phyloP scores from a whole-genome alignment of 2,888 invertebrate species.

The Clusia tigrina region DNA sequence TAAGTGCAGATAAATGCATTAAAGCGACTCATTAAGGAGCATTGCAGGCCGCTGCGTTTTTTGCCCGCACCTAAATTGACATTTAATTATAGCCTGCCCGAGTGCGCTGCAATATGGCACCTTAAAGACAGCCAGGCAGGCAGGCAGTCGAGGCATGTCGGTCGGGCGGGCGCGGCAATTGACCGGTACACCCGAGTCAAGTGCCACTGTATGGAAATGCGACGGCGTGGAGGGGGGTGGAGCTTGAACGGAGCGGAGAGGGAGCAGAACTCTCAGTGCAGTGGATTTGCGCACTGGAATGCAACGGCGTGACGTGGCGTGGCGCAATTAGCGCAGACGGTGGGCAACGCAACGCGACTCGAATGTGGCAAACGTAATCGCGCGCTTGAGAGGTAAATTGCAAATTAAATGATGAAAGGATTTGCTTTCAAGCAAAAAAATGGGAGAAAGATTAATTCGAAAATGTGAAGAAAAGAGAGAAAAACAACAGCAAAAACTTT shows the following conservation, averaged over 20 bases:
- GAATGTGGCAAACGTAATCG: slow-evolving; percentile 8
- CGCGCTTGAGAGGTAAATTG: slow-evolving; percentile 40
- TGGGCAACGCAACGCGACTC: no score
- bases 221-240: not conserved
- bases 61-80: slow-evolving; percentile 45
- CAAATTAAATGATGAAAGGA: slow-evolving; percentile 48
- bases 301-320: slow-evolving; percentile 1
- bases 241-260: no score
- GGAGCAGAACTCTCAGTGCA: no score
- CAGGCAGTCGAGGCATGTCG: slow-evolving; percentile 27
- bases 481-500: not conserved
- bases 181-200: slow-evolving; percentile 31
- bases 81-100: slow-evolving; percentile 53
- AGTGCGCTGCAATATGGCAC: not conserved
- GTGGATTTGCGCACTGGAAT: no score
- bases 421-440: slow-evolving; percentile 3
- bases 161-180: slow-evolving; percentile 24
- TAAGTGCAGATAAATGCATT: slow-evolving; percentile 43
- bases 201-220: not conserved
- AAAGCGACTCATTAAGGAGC: slow-evolving; percentile 48
- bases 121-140: not conserved
- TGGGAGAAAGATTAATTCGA: not conserved
- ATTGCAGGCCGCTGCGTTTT: no score
- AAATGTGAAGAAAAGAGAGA: not conserved
- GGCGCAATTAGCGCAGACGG: slow-evolving; percentile 3